Evolutionary conservation across 64 coral and sea anemone genomes (phyloP).

Genomic region (Exaiptasia diaphana): DNA sequence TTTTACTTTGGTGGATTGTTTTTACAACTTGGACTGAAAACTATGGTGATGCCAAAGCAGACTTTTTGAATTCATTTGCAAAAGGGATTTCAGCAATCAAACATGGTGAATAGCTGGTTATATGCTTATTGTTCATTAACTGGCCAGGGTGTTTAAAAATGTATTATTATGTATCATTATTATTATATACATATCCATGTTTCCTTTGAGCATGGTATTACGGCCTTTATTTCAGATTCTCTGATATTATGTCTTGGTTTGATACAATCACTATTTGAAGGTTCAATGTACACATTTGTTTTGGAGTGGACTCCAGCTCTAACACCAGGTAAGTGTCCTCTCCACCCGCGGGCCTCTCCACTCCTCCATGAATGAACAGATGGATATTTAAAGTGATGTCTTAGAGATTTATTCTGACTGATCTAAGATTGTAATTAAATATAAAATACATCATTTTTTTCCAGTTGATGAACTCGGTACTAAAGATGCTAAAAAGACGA

Average conservation of each 20-base stretch:
- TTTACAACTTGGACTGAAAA: slow-evolving; percentile 88
- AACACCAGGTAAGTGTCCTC: slow-evolving; percentile 72
- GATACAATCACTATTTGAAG: slow-evolving; percentile 96
- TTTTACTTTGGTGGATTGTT: slow-evolving; percentile 54
- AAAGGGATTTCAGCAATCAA: slow-evolving; percentile 61
- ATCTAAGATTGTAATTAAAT: no score
- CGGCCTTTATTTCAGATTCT: slow-evolving; percentile 48
- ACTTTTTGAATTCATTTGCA: slow-evolving; percentile 52
- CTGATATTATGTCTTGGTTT: slow-evolving; percentile 83
- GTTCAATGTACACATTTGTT: slow-evolving; percentile 96
- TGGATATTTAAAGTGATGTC: no score
- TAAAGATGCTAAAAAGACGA: slow-evolving; percentile 61
- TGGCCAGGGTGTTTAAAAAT: no score
- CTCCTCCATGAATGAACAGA: not conserved
- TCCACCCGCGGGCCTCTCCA: not conserved
- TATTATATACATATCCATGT: no score
- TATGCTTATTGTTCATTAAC: not conserved
- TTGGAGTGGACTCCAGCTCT: slow-evolving; percentile 96
- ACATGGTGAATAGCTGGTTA: slow-evolving; percentile 37
- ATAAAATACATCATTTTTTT: no score
- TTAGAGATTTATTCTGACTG: no score
- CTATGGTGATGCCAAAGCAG: slow-evolving; percentile 66
- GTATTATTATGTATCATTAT: no score
- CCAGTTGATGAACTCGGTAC: slow-evolving; percentile 18
- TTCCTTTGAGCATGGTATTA: no score